Base-by-base conservation (phyloP, 2,113 vertebrate genomes). In the Callipepla squamata region DNA sequence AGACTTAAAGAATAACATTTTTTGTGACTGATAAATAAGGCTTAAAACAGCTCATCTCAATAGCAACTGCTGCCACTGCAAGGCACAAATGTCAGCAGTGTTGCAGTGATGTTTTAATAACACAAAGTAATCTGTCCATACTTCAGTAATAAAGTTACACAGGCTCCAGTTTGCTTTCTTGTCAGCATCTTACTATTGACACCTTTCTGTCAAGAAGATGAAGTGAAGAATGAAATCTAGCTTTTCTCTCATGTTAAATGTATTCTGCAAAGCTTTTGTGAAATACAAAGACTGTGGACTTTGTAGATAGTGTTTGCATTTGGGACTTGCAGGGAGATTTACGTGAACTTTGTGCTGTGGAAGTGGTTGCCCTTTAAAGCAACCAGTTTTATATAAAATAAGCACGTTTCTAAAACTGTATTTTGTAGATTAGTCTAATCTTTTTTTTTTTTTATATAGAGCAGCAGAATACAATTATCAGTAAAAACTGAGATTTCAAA, bases 191-290 rank as follows among this genome's bases (percentile, higher is more conserved):
- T 85, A 69, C 68, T 55, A 2, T 58, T 94, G 96, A 97, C 94
- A 94, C 90, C 96, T 95, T 96, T 96, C 88, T 97, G 90, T 97
- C 96, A 95, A 78, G 92, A 95, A 95, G 90, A 80, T 72, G 78
- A 86, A 80, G 81, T 72, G 78, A 86, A 77, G 75, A 90, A 40
- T 78, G 73, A 95, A 97, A 91, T 86, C 32, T 8, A 77, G 48
- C 36, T 95, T 97, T 96, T 92, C 48, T 95, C 73, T 94, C 73
- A 53, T 34, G 65, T 86, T 94, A 94, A 95, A 88, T 78, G 68
- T 67, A 84, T 94, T 96, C 68, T 80, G 74, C 50, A 72, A 61
- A 93, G 81, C 70, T 86, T 96, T 90, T 92, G 51, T 89, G 94
- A 96, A 96, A 53, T 76, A 93, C 62, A 77, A 59, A 92, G 77